A percentile compares a stretch with the other conserved stretches of the same genome.
These are phyloP conservation scores for Rhysida immarginata DNA, from an alignment of 1,140 invertebrate genomes.

Conservation along the genomic window DNA sequence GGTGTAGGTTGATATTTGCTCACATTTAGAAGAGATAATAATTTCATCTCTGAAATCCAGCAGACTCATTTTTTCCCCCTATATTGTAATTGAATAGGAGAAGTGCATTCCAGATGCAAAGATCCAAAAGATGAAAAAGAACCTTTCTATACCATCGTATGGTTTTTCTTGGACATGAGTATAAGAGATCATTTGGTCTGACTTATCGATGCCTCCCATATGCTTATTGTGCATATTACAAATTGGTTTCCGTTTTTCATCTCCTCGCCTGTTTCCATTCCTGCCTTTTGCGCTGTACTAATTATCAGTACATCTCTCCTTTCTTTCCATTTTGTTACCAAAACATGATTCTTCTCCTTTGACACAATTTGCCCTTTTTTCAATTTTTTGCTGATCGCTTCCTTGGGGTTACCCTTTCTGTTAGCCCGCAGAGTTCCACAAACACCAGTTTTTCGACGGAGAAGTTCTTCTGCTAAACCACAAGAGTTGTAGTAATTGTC, in stretches of 20 bases:
- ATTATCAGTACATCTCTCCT: background rate
- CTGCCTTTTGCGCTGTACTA: background rate
- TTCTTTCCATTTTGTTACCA: background rate
- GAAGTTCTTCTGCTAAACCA: slow-evolving; percentile 16
- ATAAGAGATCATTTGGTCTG: slow-evolving; percentile 3
- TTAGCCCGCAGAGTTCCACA: background rate
- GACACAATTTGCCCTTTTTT: background rate
- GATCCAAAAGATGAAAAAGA: background rate
- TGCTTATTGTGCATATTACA: slow-evolving; percentile 1
- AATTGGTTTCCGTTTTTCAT: background rate
- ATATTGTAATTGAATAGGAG: no score
- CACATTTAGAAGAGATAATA: no score
- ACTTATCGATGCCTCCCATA: background rate
- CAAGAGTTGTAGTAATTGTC: background rate
- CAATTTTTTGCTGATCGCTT: background rate
- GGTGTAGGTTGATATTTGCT: no score
- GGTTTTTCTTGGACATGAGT: background rate
- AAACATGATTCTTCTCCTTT: background rate
- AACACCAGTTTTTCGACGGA: slow-evolving; percentile 12
- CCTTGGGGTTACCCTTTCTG: background rate
- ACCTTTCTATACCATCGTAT: background rate
- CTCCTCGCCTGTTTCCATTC: slow-evolving; percentile 11
- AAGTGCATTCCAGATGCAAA: background rate
- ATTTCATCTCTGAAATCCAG: no score
- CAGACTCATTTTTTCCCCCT: no score